These are phyloP conservation scores for Musca vetustissima DNA, from an alignment of 1,140 invertebrate genomes.

Conservation along the genomic window DNA sequence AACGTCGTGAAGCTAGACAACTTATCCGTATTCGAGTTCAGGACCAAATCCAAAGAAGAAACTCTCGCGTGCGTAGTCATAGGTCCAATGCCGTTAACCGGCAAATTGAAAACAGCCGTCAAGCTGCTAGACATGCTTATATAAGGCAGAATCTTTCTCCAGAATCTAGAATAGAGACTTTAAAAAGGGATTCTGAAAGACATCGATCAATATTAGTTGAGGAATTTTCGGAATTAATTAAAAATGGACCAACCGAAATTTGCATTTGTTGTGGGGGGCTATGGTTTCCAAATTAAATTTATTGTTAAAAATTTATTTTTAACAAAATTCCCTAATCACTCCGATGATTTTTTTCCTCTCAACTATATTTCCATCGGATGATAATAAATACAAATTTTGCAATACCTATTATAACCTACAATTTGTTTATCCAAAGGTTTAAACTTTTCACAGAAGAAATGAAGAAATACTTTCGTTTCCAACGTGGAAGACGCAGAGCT, in stretches of 20 bases:
- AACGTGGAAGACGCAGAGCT: background rate
- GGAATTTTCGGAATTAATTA: too few species aligned
- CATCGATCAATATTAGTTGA: too few species aligned
- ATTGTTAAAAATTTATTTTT: too few species aligned
- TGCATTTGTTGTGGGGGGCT: too few species aligned
- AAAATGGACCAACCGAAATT: too few species aligned
- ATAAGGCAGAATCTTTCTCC: too few species aligned
- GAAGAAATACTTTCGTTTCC: slow-evolving; percentile 17
- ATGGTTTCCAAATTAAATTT: too few species aligned
- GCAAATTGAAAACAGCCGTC: background rate
- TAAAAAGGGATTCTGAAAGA: too few species aligned
- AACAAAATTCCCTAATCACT: too few species aligned
- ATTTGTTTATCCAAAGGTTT: background rate
- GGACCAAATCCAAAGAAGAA: background rate
- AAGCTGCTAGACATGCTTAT: background rate
- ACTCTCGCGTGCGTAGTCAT: background rate
- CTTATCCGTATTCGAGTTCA: background rate
- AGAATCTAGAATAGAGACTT: too few species aligned
- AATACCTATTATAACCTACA: slow-evolving; percentile 8
- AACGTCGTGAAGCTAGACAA: background rate
- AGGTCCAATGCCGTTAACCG: background rate
- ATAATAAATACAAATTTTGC: slow-evolving; percentile 14
- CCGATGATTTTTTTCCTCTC: too few species aligned
- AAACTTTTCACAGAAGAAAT: background rate
- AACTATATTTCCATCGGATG: background rate